These are phyloP conservation scores for Megaptera novaeangliae DNA, from an alignment of 2,113 vertebrate genomes.

Conservation along the genomic window DNA sequence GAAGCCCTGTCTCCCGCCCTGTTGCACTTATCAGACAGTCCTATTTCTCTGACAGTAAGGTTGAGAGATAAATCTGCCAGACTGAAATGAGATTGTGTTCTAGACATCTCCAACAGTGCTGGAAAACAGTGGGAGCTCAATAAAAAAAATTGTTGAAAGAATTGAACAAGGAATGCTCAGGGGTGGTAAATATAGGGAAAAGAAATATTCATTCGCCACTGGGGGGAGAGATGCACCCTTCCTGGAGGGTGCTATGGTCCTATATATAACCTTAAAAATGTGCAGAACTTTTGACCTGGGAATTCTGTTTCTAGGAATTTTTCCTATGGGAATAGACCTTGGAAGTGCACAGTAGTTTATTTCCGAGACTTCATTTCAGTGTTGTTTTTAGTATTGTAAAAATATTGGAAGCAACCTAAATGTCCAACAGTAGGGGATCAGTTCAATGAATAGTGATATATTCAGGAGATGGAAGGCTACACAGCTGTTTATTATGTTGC, in stretches of 20 bases:
- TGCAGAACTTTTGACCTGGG: neutral
- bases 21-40: neutral
- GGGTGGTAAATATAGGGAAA: neutral
- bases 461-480: neutral
- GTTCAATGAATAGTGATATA: neutral
- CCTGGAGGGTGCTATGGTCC: neutral
- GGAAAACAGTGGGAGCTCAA: neutral
- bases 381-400: neutral
- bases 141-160: neutral
- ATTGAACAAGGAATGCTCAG: neutral
- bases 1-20: neutral
- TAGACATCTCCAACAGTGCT: neutral
- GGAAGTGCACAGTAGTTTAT: neutral
- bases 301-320: neutral
- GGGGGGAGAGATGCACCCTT: neutral
- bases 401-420: neutral
- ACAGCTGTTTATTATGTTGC: neutral
- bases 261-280: neutral
- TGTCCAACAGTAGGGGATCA: neutral
- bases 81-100: neutral
- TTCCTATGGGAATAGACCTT: neutral
- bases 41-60: neutral
- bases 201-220: neutral
- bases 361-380: neutral
- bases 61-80: neutral